Conservation (phyloP, 2,888 invertebrate species). For the Danaus chrysippus region DNA sequence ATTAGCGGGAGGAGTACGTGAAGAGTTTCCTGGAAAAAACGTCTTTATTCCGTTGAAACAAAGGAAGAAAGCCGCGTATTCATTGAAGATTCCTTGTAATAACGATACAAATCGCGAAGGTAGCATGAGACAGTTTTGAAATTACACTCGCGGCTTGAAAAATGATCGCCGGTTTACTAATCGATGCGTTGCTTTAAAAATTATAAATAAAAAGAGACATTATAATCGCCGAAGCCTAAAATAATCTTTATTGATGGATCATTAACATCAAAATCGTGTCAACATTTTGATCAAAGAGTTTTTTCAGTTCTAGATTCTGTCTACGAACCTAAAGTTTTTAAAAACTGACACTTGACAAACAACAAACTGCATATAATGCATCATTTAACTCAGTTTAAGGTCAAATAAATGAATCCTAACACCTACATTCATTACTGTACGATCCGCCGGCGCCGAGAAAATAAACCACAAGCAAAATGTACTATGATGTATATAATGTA, state of each 20-base stretch:
- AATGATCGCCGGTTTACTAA: constrained; percentile 39
- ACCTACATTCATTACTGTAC: no score
- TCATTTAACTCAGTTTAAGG: no score
- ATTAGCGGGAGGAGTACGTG: constrained; percentile 20
- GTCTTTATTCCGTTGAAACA: constrained; percentile 18
- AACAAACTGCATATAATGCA: no score
- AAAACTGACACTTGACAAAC: no score
- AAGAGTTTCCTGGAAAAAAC: constrained; percentile 18
- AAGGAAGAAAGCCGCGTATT: constrained; percentile 27
- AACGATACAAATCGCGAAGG: constrained; percentile 43
- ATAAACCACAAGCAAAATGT: no score
- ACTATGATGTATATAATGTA: no score
- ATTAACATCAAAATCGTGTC: background rate
- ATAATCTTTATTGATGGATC: constrained; percentile 8
- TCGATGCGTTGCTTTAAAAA: constrained; percentile 27
- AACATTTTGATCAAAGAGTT: constrained; percentile 6
- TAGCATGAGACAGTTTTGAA: constrained; percentile 52
- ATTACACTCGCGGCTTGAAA: constrained; percentile 47
- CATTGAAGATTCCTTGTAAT: constrained; percentile 34
- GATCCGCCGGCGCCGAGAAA: no score
- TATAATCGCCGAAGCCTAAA: constrained; percentile 11
- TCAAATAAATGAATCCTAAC: no score
- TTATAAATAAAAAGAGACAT: constrained; percentile 25
- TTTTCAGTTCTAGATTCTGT: no score
- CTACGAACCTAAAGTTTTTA: no score